Evolutionary conservation across 2,888 invertebrate genomes (phyloP), one percentile per base, ranked within the genome.

Genomic region (Buathra laborator): DNA sequence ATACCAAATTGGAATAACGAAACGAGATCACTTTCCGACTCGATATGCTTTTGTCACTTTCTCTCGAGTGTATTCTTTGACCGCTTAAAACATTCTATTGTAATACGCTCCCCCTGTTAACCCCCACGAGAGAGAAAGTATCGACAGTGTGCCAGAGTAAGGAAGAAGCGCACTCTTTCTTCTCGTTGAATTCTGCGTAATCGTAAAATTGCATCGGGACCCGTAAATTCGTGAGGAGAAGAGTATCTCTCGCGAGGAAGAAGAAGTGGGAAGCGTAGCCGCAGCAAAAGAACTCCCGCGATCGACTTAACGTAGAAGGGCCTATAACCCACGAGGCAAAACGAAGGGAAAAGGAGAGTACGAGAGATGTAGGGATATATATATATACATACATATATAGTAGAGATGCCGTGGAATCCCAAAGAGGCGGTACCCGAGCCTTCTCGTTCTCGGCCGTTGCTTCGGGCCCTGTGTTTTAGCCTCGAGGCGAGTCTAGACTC

Each of bases 401-500:
- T 70, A 9, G 59, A 62, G 48, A 66, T 48, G 62, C 75, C 72
- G 81, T 77, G 87, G 87, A 86, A 86, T 86, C 85, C 81, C 67
- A 85, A 85, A 81, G 83, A 87, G 87, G 87, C 86, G 87, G 87
- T 74, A 72, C 85, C 84, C 77, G 67, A 80, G 81, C 83, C 53
- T 83, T 81, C 85, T 81, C 85, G 62, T 81, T 85, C 83, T 53
- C 70, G 74, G 56, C 74, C 77, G 68, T 77, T 75, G 75, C 85
- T 85, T 81, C 75, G 78, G 70, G 79, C 79, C 81, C 85, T 85
- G 83, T 83, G 83, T 86, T 86, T 85, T 84, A 86, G 85, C 86
- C 85, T 81, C 83, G 62, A 83, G 86, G 85, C 85, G 56, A 85
- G 86, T 86, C 86, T 86, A 85, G 85, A 86, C 86, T 75, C 85